A percentile compares a stretch with the other conserved stretches of the same genome.
Evolutionary conservation across 2,797 vertebrate genomes (phyloP).

Genomic region (Enteromius viviparus): DNA sequence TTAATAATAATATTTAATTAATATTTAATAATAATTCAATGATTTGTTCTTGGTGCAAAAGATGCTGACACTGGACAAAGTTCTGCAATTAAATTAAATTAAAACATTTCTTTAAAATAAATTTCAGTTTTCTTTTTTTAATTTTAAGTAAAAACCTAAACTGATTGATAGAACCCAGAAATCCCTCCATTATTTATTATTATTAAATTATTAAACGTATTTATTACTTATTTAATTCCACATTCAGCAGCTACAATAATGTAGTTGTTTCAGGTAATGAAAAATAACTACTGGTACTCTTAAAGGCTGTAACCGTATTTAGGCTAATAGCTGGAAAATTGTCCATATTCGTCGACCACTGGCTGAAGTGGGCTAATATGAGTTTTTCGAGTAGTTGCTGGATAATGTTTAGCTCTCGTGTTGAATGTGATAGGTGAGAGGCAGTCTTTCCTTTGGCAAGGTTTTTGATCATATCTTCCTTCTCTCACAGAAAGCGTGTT

Average conservation of each 20-base stretch:
- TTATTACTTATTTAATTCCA: background rate
- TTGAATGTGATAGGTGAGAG: slow-evolving; percentile 52
- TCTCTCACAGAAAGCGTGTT: slow-evolving; percentile 44
- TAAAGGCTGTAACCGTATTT: background rate
- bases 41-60: background rate
- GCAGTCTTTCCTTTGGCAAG: slow-evolving; percentile 51
- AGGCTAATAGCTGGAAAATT: background rate
- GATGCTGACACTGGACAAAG: background rate
- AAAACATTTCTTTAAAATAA: background rate
- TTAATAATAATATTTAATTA: too few species aligned
- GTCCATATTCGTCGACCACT: background rate
- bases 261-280: too few species aligned
- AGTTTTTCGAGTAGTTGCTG: slow-evolving; percentile 16
- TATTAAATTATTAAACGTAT: background rate
- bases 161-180: background rate
- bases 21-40: too few species aligned
- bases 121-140: background rate
- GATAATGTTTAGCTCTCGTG: slow-evolving; percentile 46
- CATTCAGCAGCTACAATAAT: background rate
- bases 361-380: background rate
- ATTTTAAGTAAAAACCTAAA: background rate
- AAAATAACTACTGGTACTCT: background rate
- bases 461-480: slow-evolving; percentile 60
- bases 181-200: background rate
- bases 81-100: background rate